These are phyloP conservation scores for Villa cingulata DNA, from an alignment of 2,888 invertebrate genomes.

Conservation along the genomic window DNA sequence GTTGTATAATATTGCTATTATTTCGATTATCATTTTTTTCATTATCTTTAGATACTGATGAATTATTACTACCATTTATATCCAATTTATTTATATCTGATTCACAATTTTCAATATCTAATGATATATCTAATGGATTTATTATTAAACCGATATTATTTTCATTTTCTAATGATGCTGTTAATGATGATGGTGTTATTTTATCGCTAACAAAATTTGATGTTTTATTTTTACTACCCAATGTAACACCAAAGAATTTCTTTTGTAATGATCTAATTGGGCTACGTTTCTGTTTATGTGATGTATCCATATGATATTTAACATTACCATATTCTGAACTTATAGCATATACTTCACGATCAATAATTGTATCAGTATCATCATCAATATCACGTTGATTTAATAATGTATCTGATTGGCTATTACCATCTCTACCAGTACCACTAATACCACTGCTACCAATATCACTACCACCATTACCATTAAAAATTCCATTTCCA, in stretches of 20 bases:
- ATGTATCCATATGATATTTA: slow-evolving; percentile 34
- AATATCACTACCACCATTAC: slow-evolving; percentile 17
- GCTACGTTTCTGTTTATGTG: slow-evolving; percentile 29
- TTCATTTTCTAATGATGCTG: slow-evolving; percentile 16
- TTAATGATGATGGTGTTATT: slow-evolving; percentile 13
- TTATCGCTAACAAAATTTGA: slow-evolving; percentile 33
- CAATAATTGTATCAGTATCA: slow-evolving; percentile 12
- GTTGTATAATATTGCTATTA: not conserved
- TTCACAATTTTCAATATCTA: slow-evolving; percentile 29
- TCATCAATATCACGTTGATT: slow-evolving; percentile 21
- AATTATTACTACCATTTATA: slow-evolving; percentile 20
- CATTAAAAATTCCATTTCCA: slow-evolving; percentile 21
- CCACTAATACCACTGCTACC: slow-evolving; percentile 19
- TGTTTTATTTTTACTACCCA: slow-evolving; percentile 34
- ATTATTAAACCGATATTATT: slow-evolving; percentile 46
- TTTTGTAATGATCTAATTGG: slow-evolving; percentile 34
- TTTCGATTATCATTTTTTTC: not conserved
- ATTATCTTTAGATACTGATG: not conserved
- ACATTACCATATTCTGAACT: slow-evolving; percentile 71
- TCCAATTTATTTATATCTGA: slow-evolving; percentile 21
- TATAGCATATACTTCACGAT: slow-evolving; percentile 61
- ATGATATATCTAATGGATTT: slow-evolving; percentile 43
- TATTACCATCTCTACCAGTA: slow-evolving; percentile 38
- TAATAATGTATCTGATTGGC: slow-evolving; percentile 28
- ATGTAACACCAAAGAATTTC: slow-evolving; percentile 34